Conservation (phyloP, 2,113 vertebrate species). For the Monarcha castaneiventris region DNA sequence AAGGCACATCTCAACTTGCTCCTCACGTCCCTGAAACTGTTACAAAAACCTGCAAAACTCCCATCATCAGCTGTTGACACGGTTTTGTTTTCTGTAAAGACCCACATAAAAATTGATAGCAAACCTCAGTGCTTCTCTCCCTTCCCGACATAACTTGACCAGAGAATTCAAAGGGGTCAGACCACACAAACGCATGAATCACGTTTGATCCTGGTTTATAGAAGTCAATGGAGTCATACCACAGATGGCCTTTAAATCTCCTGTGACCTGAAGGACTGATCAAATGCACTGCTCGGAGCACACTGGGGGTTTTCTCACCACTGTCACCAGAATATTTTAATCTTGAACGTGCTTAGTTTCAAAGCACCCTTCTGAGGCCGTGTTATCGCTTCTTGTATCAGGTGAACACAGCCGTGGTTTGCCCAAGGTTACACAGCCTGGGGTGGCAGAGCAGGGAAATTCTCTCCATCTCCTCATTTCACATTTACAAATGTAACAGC, state of each 20-base stretch:
- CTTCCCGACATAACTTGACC: conserved; percentile 4
- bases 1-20: not conserved
- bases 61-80: not conserved
- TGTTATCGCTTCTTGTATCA: not conserved
- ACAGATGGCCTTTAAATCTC: conserved; percentile 55
- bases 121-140: not conserved
- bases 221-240: not conserved
- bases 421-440: not conserved
- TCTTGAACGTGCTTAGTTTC: not conserved
- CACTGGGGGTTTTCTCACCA: not conserved
- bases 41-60: not conserved
- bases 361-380: not conserved
- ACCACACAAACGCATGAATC: conserved; percentile 27
- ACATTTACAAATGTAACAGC: not conserved
- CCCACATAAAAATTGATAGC: not conserved
- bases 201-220: not conserved
- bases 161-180: conserved; percentile 39
- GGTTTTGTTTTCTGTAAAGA: conserved; percentile 38
- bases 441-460: not conserved
- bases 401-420: not conserved
- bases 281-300: not conserved
- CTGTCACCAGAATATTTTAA: not conserved
- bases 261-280: conserved; percentile 8
- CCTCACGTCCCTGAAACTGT: not conserved
- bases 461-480: not conserved